Percentiles rank a stretch among this genome's conserved stretches.
Evolutionary conservation across 1,140 invertebrate genomes (phyloP).

Genomic region (Tribolium castaneum): DNA sequence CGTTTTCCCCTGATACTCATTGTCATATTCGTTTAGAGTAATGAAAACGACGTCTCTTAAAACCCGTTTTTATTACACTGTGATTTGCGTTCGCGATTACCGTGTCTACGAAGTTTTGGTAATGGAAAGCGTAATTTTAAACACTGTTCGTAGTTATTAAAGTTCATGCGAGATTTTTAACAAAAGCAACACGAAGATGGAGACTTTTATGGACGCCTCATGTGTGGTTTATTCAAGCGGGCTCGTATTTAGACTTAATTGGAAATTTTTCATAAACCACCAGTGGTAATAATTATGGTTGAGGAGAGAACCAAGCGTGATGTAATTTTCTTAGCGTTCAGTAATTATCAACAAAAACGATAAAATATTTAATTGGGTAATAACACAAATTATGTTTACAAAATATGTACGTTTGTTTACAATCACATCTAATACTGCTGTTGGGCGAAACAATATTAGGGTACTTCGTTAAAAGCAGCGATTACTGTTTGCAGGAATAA

Average conservation of each 20-base stretch:
- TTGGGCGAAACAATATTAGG: too few species aligned
- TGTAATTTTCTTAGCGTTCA: neutral
- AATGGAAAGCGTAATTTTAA: neutral
- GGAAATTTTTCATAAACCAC: neutral
- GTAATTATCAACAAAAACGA: neutral
- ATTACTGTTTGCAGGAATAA: neutral
- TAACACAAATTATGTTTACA: neutral
- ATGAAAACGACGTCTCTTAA: neutral
- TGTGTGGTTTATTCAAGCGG: neutral
- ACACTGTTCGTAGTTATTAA: neutral
- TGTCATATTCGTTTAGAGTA: neutral
- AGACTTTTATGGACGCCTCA: too few species aligned
- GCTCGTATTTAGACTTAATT: neutral
- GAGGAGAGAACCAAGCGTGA: neutral
- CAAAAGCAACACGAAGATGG: neutral
- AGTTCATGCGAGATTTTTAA: neutral
- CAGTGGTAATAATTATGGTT: neutral
- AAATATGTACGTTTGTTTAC: neutral
- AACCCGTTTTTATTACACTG: neutral
- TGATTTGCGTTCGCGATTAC: neutral
- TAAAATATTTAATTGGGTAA: neutral
- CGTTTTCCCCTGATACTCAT: neutral
- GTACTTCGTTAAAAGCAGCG: too few species aligned
- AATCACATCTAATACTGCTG: neutral
- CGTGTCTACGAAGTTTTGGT: neutral